Base-by-base conservation (phyloP, 2,113 vertebrate species). In the Hiodon tergisus region DNA sequence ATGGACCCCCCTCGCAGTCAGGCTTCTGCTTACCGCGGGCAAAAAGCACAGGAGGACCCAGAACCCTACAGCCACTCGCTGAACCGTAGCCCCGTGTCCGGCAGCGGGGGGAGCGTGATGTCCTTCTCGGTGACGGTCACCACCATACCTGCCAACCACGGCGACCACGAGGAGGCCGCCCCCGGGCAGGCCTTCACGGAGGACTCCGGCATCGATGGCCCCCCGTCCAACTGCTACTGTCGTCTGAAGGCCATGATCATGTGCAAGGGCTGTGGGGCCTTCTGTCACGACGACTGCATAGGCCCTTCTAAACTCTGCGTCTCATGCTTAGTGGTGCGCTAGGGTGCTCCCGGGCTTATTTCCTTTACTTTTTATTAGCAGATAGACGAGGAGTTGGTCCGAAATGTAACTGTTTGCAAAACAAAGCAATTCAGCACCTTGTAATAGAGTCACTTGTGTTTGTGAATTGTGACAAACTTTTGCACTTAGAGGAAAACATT, bases 181-280 rank as follows among this genome's bases (percentile, higher is more conserved):
- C 93, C 93, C 0, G 91, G 92, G n/a, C 94, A 90, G 82, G 85
- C 93, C 2, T 99, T 95, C 72, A 78, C 91, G 0, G 94, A 97
- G 70, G 91, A 91, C 61, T 78, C 85, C 81, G 77, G 75, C 82
- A 63, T 92, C 83, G 95, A 98, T 85, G 93, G 94, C 2, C 83
- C 94, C 0, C 94, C 95, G 75, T 94, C 97, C 5, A 95, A 96
- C 75, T 99, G 97, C 80, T 99, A 99, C 89, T 99, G 97, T 85
- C 91, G 95, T 52, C 92, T 98, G 81, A 99, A 98, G 92, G 97
- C 97, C 73, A 99, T 99, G 97, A 99, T 98, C 89, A 94, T 99
- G 93, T 99, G 96, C 88, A 94, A 96, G 84, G 97, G 97, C 50
- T 99, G 97, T 0, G 97, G 97, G 0, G 97, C 97, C 71, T 99